phyloP scores from a whole-genome alignment of 2,797 vertebrate species.

The Malacoraja senta region DNA sequence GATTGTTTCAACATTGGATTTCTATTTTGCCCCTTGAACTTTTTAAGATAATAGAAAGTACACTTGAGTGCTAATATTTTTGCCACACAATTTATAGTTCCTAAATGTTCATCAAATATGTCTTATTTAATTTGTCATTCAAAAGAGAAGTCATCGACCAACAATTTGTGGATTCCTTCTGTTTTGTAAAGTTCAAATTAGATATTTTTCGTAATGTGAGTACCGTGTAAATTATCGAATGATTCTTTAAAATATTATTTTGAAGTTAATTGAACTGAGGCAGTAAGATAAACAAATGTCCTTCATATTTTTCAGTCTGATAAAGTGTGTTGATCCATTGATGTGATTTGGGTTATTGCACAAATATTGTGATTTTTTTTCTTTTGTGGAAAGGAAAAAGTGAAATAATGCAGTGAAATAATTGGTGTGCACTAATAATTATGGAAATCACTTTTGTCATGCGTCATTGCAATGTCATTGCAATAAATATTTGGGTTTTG shows the following conservation, averaged over 20 bases:
- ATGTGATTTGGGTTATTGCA: background rate
- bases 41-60: background rate
- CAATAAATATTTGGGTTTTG: conserved; percentile 38
- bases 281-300: background rate
- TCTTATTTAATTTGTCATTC: background rate
- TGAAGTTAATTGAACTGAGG: background rate
- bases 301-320: background rate
- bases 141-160: background rate
- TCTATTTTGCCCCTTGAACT: background rate
- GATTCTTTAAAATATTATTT: background rate
- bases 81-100: background rate
- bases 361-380: background rate
- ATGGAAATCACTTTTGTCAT: background rate
- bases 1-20: background rate
- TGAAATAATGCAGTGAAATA: background rate
- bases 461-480: background rate
- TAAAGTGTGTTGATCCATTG: background rate
- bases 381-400: too few relatives aligned
- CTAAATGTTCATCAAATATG: background rate
- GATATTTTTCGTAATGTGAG: background rate
- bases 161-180: background rate
- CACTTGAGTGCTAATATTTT: background rate
- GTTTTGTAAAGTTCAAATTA: background rate
- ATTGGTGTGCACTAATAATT: background rate
- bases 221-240: background rate